phyloP scores from a whole-genome alignment of 2,797 vertebrate species.

The Urosaurus nigricauda region DNA sequence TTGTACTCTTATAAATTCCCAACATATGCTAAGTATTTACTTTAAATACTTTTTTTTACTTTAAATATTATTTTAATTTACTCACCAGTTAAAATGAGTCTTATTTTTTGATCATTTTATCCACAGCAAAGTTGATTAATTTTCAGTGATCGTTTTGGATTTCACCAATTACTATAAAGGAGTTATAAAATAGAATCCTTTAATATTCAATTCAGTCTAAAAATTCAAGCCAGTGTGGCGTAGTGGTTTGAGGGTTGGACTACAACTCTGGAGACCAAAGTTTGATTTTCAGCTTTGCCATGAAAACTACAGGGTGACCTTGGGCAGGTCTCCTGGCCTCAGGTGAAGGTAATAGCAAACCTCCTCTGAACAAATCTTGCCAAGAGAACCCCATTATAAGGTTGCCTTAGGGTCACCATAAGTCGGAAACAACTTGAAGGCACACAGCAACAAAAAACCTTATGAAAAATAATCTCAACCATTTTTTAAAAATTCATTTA shows the following conservation, averaged over 20 bases:
- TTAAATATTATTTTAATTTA: background rate
- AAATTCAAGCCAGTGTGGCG: too few relatives aligned
- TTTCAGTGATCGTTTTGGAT: background rate
- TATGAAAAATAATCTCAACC: constrained; percentile 2
- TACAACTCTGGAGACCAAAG: too few relatives aligned
- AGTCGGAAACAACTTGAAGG: too few relatives aligned
- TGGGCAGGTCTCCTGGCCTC: too few relatives aligned
- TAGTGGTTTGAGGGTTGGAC: too few relatives aligned
- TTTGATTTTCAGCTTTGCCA: too few relatives aligned
- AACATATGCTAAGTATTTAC: background rate
- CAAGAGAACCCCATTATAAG: too few relatives aligned
- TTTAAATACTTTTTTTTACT: too few relatives aligned
- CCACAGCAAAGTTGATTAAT: background rate
- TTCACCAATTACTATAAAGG: background rate
- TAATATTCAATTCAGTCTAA: background rate
- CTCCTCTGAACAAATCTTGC: too few relatives aligned
- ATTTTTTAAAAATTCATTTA: background rate
- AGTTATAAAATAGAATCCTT: background rate
- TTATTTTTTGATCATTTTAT: background rate
- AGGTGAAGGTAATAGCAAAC: too few relatives aligned
- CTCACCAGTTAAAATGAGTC: background rate
- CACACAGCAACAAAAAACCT: background rate
- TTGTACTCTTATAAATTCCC: background rate
- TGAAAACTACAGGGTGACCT: too few relatives aligned
- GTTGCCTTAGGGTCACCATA: too few relatives aligned